A percentile compares a stretch with the other conserved stretches of the same genome.
Evolutionary conservation across 1,140 invertebrate genomes (phyloP).

Genomic region (Lethrus apterus): DNA sequence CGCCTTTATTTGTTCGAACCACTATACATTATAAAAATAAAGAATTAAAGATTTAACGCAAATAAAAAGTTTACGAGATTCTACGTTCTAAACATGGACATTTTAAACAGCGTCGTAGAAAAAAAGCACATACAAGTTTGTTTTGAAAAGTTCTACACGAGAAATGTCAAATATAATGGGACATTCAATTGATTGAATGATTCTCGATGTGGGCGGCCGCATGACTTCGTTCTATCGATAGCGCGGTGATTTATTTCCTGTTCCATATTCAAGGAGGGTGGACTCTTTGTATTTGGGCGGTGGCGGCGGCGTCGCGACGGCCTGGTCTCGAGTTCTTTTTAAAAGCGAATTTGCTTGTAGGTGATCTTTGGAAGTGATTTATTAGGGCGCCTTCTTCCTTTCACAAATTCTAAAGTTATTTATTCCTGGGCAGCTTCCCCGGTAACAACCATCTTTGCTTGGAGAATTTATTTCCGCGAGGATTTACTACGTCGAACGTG

Average conservation of each 20-base stretch:
- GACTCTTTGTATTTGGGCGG: slow-evolving; percentile 28
- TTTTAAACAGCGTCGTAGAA: too few species aligned
- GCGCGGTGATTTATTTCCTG: slow-evolving; percentile 31
- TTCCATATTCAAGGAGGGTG: slow-evolving; percentile 35
- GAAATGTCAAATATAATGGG: too few species aligned
- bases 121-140: too few species aligned
- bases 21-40: too few species aligned
- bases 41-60: too few species aligned
- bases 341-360: slow-evolving; percentile 34
- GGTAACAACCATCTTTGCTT: slow-evolving; percentile 17
- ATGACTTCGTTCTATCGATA: slow-evolving; percentile 4
- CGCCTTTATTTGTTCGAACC: too few species aligned
- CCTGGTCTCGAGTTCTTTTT: slow-evolving; percentile 22
- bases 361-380: slow-evolving; percentile 32
- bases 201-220: slow-evolving; percentile 7
- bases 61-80: too few species aligned
- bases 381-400: slow-evolving; percentile 22
- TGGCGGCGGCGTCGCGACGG: slow-evolving; percentile 16
- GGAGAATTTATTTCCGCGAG: slow-evolving; percentile 18
- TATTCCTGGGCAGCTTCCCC: slow-evolving; percentile 23
- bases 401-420: slow-evolving; percentile 26
- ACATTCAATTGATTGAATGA: slow-evolving; percentile 14
- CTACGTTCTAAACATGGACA: too few species aligned
- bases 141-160: too few species aligned
- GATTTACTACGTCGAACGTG: slow-evolving; percentile 12